Evolutionary conservation across 2,888 invertebrate genomes (phyloP), one percentile per base, ranked within the genome.

Genomic region (Cerastis rubricosa): DNA sequence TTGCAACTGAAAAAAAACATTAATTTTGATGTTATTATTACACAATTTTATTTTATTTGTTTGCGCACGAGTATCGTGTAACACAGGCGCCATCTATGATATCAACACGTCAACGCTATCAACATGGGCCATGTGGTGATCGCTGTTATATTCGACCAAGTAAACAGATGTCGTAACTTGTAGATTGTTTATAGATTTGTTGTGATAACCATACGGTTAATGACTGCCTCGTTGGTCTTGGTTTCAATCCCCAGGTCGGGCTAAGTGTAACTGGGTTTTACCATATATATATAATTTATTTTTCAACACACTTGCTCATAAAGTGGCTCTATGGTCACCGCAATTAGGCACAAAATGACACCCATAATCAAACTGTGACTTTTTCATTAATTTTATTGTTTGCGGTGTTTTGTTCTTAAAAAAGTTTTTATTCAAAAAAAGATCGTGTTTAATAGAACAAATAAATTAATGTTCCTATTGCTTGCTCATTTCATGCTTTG

Each of bases 71-170:
- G 64, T 29, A 19, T 22, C 43, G 11, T n/a, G 11, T 9, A 59
- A 59, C 43, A 45, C 54, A 63, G 8, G 73, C 74, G 79, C 79
- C 79, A 79, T 79, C 79, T 79, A 57, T 80, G 67, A 63, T 35
- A 47, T 63, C n/a, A 64, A 63, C 22, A 49, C 35, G 35, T n/a
- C 9, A 79, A 43, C 66, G 22, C 14, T 43, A 49, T 54, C 65
- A 29, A 43, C 45, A 45, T n/a, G 17, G 40, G 63, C 43, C 64
- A 57, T 19, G 40, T 57, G 12, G 73, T 29, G 17, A 67, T 25
- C 29, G 47, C 59, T 57, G 19, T 67, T 17, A 47, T 40, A 63
- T 78, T 47, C 8, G 9, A 14, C 25, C 35, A 47, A 17, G 29
- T 35, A 22, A 49, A 80, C 54, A 79, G 80, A 79, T 79, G 79